Base-by-base conservation (phyloP, 30 jellyfish, hydroid and myxozoan species). In the Phacellophora camtschatica region DNA sequence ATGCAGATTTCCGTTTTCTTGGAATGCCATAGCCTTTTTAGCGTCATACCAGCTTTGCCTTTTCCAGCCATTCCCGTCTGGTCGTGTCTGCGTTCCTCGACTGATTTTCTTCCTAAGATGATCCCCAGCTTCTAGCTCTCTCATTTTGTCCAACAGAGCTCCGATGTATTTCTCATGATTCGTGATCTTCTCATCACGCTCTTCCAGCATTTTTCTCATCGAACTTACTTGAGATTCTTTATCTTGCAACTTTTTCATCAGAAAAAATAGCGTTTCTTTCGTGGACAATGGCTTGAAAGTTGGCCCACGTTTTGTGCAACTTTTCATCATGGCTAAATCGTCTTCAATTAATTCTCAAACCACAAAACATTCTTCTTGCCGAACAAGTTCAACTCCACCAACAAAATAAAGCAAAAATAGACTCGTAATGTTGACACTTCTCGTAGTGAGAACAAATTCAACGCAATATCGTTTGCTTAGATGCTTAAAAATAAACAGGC, bases 31-130 rank as follows among this genome's bases (percentile, higher is more conserved):
- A 0, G 86, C 24, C 25, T 69, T 69, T 74, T 68, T 69, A 42
- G 86, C 87, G 66, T 71, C 94, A 35, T 82, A 82, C 94, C 94
- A 82, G 34, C 86, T 67, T 69, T 82, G 86, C 49, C 94, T 54
- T 35, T 69, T 68, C 77, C 84, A 29, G 71, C 82, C 63, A 12
- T 81, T 37, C 1, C 70, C 94, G 39, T 82, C 94, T 11, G 61
- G 86, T 24, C 82, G 56, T 27, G 94, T 82, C 48, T 82, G 94
- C 13, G 94, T 68, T 7, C 86, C 81, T 5, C 94, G 83, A 61
- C 87, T 82, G 13, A 82, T 54, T 23, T 69, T 70, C 82, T 82
- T 82, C 30, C 19, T 56, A 57, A 48, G 34, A 11, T 10, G 28
- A 20, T 69, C 75, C 39, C 86, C 86, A 28, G 70, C 58, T 20